These are phyloP conservation scores for Ennomos fuscantarius DNA, from an alignment of 2,888 invertebrate species.

Conservation along the genomic window DNA sequence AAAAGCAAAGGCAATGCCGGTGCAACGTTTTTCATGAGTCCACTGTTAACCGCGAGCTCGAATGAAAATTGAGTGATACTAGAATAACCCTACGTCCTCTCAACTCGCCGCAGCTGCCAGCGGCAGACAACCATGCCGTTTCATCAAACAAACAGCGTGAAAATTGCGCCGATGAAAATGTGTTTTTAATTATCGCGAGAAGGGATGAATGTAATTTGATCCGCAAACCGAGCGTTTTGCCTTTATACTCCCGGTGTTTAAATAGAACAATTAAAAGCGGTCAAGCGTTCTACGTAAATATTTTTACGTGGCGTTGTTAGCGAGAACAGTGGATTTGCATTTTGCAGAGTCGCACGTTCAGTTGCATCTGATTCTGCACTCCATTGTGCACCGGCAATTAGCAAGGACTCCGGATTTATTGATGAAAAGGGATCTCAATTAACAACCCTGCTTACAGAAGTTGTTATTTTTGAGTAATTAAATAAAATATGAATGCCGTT, in stretches of 20 bases:
- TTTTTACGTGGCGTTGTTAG: slow-evolving; percentile 61
- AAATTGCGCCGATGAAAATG: slow-evolving; percentile 56
- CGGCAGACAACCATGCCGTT: slow-evolving; percentile 45
- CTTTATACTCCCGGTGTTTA: slow-evolving; percentile 57
- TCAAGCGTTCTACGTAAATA: slow-evolving; percentile 67
- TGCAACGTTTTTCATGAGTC: slow-evolving; percentile 4
- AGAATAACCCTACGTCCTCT: slow-evolving; percentile 24
- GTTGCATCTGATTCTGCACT: slow-evolving; percentile 63
- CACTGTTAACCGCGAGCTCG: slow-evolving; percentile 12
- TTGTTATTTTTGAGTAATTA: background rate
- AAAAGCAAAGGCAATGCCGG: slow-evolving; percentile 5
- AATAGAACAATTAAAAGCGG: slow-evolving; percentile 72
- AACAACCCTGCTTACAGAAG: slow-evolving; percentile 40
- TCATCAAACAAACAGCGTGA: slow-evolving; percentile 49
- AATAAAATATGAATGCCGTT: too few relatives aligned
- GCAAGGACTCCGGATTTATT: slow-evolving; percentile 74
- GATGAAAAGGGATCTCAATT: slow-evolving; percentile 69
- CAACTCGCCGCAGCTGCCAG: slow-evolving; percentile 30
- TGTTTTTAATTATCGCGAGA: slow-evolving; percentile 63
- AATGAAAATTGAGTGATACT: slow-evolving; percentile 32
- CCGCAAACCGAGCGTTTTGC: slow-evolving; percentile 54
- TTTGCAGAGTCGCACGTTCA: slow-evolving; percentile 47
- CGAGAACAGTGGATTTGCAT: slow-evolving; percentile 59
- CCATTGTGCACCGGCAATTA: slow-evolving; percentile 71
- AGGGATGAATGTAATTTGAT: slow-evolving; percentile 59